Evolutionary conservation across 2,888 invertebrate species (phyloP).

Genomic region (Campoplex capitator): DNA sequence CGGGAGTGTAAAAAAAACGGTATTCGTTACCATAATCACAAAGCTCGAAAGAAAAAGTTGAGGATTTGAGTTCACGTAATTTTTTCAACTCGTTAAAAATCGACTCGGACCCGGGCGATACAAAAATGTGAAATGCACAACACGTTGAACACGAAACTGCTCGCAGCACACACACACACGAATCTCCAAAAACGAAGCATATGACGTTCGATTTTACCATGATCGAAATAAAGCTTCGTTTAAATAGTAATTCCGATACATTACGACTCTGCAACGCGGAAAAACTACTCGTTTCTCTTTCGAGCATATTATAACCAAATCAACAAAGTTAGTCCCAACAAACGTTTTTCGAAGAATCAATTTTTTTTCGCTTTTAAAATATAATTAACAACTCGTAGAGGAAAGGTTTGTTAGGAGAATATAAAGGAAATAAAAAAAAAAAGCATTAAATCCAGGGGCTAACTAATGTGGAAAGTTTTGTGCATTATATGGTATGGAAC

Average conservation of each 20-base stretch:
- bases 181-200: not conserved
- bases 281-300: not conserved
- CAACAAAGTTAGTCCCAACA: not conserved
- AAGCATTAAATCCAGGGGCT: not conserved
- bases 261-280: no score
- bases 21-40: not conserved
- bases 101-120: not conserved
- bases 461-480: slow-evolving; percentile 11
- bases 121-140: no score
- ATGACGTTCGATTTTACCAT: not conserved
- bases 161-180: not conserved
- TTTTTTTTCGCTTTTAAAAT: not conserved
- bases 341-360: not conserved
- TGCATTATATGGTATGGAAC: slow-evolving; percentile 9
- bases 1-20: not conserved
- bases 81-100: not conserved
- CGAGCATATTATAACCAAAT: not conserved
- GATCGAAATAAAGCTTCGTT: not conserved
- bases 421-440: not conserved
- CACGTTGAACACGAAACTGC: no score
- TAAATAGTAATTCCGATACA: no score
- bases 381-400: slow-evolving; percentile 1
- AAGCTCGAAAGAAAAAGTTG: not conserved
- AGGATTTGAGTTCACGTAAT: not conserved
- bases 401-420: not conserved